Conservation (phyloP, 2,888 invertebrate species). For the Torymus auratus region DNA sequence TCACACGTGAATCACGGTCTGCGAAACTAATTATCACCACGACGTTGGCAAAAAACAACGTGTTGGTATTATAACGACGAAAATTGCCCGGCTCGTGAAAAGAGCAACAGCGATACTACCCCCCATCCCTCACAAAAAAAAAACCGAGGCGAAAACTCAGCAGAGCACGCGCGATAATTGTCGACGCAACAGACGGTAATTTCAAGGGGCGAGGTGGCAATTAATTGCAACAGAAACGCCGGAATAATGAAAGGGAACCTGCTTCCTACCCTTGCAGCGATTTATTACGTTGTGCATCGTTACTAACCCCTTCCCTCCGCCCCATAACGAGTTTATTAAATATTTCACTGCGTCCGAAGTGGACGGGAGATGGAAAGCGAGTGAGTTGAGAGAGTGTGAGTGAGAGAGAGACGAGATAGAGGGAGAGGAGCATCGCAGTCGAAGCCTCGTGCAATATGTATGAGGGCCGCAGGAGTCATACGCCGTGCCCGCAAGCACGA, state of each 20-base stretch:
- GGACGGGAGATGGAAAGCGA: neutral
- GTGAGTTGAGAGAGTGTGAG: neutral
- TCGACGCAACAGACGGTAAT: slow-evolving; percentile 10
- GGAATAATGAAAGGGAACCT: slow-evolving; percentile 1
- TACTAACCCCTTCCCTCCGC: neutral
- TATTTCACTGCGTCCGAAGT: slow-evolving; percentile 48
- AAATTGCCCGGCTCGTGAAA: too few relatives aligned
- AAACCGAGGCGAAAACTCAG: too few relatives aligned
- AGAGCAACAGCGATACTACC: too few relatives aligned
- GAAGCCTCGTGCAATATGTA: slow-evolving; percentile 37
- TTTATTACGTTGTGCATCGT: slow-evolving; percentile 16
- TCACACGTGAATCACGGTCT: too few relatives aligned
- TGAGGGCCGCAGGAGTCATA: slow-evolving; percentile 37
- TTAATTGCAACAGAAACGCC: slow-evolving; percentile 39
- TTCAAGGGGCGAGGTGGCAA: slow-evolving; percentile 19
- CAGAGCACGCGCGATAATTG: too few relatives aligned
- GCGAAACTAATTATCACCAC: too few relatives aligned
- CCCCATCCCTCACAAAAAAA: too few relatives aligned
- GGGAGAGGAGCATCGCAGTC: neutral
- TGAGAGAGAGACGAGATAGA: neutral
- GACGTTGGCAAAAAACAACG: too few relatives aligned
- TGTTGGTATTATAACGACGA: too few relatives aligned
- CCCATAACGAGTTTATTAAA: slow-evolving; percentile 59
- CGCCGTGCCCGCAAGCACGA: slow-evolving; percentile 7
- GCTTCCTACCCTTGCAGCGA: neutral